These are phyloP conservation scores for Eueremaeus valkanovi DNA, from an alignment of 2,888 invertebrate genomes.

Conservation along the genomic window DNA sequence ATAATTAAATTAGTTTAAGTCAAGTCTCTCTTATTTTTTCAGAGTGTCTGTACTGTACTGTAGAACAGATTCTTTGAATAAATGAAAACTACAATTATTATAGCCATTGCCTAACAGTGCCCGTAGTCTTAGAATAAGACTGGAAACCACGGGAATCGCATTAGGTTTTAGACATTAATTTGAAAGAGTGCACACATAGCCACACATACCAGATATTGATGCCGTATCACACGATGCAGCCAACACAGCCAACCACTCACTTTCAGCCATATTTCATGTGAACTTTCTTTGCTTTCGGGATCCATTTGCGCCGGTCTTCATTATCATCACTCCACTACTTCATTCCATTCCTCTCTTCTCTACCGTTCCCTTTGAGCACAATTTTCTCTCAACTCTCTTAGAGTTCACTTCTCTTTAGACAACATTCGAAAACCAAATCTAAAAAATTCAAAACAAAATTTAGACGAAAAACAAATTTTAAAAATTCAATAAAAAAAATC, in stretches of 20 bases:
- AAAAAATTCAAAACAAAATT: conserved; percentile 16
- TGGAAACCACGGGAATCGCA: conserved; percentile 28
- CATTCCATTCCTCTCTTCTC: background rate
- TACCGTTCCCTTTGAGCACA: background rate
- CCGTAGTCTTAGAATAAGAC: too few species aligned
- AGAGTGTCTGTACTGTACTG: background rate
- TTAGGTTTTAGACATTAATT: conserved; percentile 29
- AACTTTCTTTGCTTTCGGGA: conserved; percentile 24
- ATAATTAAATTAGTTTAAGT: conserved; percentile 31
- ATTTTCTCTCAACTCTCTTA: background rate
- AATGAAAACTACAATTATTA: conserved; percentile 29
- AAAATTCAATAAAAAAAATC: background rate
- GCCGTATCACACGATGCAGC: conserved; percentile 5
- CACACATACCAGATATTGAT: conserved; percentile 14
- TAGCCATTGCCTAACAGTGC: background rate
- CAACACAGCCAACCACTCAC: background rate
- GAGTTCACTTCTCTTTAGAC: too few species aligned
- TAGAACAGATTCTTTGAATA: conserved; percentile 2
- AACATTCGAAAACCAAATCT: background rate
- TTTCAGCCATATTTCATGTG: conserved; percentile 26
- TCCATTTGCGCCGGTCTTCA: conserved; percentile 7
- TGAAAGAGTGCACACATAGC: background rate
- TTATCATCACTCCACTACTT: background rate
- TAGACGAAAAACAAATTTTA: background rate
- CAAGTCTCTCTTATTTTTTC: background rate